These are phyloP conservation scores for Ligdia adustata DNA, from an alignment of 2,888 invertebrate genomes.

Conservation along the genomic window DNA sequence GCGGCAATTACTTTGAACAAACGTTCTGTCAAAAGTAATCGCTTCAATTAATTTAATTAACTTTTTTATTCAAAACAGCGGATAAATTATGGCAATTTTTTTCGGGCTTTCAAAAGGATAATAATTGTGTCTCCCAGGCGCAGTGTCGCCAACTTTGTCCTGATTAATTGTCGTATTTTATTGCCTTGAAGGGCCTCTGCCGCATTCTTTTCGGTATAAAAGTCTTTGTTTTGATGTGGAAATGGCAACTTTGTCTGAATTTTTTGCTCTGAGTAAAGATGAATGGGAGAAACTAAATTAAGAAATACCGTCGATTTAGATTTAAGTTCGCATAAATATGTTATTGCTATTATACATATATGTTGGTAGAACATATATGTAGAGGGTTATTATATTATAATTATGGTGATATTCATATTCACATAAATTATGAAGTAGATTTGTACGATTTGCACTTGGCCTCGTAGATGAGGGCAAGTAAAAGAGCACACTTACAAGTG, in stretches of 20 bases:
- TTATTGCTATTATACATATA: too few relatives aligned
- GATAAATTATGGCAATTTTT: conserved; percentile 47
- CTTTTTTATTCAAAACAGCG: conserved; percentile 39
- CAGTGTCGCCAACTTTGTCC: conserved; percentile 51
- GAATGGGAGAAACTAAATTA: not conserved
- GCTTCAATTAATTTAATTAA: conserved; percentile 33
- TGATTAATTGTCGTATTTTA: conserved; percentile 60
- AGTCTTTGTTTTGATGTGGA: conserved; percentile 18
- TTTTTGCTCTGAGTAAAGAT: not conserved
- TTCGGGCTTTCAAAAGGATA: conserved; percentile 48
- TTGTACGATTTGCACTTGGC: too few relatives aligned
- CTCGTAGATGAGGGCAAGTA: too few relatives aligned
- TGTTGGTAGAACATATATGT: too few relatives aligned
- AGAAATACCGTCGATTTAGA: not conserved
- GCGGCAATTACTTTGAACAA: conserved; percentile 20
- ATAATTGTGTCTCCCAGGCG: conserved; percentile 47
- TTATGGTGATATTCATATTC: too few relatives aligned
- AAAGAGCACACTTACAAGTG: too few relatives aligned
- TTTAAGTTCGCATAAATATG: too few relatives aligned
- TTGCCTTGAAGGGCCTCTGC: conserved; percentile 43
- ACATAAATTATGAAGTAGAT: too few relatives aligned
- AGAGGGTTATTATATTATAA: too few relatives aligned
- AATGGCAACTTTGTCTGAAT: conserved; percentile 4
- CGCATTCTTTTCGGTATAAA: conserved; percentile 43
- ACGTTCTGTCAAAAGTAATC: conserved; percentile 17